Conservation (phyloP, 2,113 vertebrate species). For the Mobula birostris region DNA sequence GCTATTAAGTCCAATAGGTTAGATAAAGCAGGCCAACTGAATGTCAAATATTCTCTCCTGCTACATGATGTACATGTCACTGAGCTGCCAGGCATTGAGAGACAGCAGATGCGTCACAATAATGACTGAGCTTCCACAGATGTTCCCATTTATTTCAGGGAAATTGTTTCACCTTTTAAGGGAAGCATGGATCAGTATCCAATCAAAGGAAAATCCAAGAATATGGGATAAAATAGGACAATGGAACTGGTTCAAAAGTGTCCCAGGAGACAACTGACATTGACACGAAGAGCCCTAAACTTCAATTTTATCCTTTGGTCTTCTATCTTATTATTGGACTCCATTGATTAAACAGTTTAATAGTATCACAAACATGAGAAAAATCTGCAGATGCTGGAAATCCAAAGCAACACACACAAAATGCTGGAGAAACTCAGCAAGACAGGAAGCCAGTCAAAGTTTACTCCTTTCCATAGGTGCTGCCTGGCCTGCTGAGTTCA, state of each 20-base stretch:
- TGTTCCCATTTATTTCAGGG: background rate
- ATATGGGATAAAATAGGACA: background rate
- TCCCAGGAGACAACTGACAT: background rate
- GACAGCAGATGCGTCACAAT: background rate
- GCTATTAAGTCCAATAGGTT: background rate
- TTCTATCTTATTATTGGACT: background rate
- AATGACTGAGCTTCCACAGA: background rate
- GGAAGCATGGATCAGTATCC: background rate
- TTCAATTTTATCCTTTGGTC: background rate
- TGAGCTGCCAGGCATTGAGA: background rate
- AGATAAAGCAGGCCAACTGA: background rate
- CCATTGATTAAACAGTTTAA: background rate
- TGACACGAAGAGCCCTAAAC: background rate
- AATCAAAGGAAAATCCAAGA: background rate
- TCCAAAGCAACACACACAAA: no score
- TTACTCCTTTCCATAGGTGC: no score
- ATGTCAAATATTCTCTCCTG: background rate
- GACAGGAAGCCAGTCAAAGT: no score
- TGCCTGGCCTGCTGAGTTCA: no score
- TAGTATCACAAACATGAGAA: background rate
- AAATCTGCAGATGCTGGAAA: no score
- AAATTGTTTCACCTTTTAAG: background rate
- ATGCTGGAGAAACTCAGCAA: no score
- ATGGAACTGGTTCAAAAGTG: background rate
- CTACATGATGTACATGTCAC: background rate